Evolutionary conservation across 2,113 vertebrate species (phyloP).

Genomic region (Typhlomys cinereus): DNA sequence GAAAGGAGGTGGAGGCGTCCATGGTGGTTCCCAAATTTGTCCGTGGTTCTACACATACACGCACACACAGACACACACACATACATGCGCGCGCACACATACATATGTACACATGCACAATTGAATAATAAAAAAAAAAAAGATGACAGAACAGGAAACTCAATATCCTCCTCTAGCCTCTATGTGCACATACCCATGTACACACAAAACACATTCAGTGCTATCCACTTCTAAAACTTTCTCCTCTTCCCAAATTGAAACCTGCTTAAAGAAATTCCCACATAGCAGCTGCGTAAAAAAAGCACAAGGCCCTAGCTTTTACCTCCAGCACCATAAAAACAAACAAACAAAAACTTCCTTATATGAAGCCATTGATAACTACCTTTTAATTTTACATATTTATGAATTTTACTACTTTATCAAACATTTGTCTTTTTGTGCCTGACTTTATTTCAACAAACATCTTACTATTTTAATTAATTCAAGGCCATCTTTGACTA

Average conservation of each 20-base stretch:
- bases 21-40: no score
- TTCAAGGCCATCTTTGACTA: background rate
- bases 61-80: no score
- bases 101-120: no score
- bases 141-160: no score
- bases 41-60: no score
- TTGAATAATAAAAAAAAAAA: no score
- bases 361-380: background rate
- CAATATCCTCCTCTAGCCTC: no score
- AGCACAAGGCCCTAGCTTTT: background rate
- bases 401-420: background rate
- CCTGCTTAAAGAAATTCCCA: background rate
- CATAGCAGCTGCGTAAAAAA: background rate
- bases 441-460: background rate
- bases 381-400: background rate
- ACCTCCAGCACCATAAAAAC: background rate
- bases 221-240: background rate
- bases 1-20: no score
- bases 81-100: no score
- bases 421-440: background rate
- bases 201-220: no score
- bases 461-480: slow-evolving; percentile 29
- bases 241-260: background rate
- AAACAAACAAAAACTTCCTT: background rate
- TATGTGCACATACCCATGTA: no score